A percentile compares a stretch with the other conserved stretches of the same genome.
Conservation (phyloP, 2,888 invertebrate genomes). For the Hoplodrina ambigua region DNA sequence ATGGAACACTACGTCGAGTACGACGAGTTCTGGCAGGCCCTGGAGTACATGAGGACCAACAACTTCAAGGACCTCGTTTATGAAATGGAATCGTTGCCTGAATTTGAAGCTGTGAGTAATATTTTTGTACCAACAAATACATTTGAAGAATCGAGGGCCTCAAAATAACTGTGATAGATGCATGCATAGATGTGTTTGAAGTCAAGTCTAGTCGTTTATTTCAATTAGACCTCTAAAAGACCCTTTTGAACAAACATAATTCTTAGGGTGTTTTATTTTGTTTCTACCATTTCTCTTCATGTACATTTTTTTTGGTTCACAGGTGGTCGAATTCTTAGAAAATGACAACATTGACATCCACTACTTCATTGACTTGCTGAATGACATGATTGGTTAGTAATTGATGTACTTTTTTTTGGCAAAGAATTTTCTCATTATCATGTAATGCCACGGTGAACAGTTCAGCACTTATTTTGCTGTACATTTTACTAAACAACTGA, state of each 20-base stretch:
- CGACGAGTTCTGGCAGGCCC: conserved; percentile 75
- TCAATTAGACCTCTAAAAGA: neutral
- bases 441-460: neutral
- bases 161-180: neutral
- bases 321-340: conserved; percentile 84
- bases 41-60: conserved; percentile 72
- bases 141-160: neutral
- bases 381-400: conserved; percentile 77
- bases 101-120: conserved; percentile 80
- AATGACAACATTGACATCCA: conserved; percentile 82
- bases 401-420: too few relatives aligned
- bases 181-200: neutral
- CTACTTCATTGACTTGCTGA: conserved; percentile 78
- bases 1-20: conserved; percentile 72
- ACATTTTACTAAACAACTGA: neutral
- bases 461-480: neutral
- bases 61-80: conserved; percentile 76
- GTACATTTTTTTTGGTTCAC: conserved; percentile 18
- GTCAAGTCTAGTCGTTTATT: too few relatives aligned
- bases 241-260: neutral
- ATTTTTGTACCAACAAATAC: neutral
- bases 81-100: conserved; percentile 81
- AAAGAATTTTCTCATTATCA: neutral
- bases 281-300: neutral
- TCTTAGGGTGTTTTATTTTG: neutral